Conservation (phyloP, 2,888 invertebrate species). For the Habrosyne pyritoides region DNA sequence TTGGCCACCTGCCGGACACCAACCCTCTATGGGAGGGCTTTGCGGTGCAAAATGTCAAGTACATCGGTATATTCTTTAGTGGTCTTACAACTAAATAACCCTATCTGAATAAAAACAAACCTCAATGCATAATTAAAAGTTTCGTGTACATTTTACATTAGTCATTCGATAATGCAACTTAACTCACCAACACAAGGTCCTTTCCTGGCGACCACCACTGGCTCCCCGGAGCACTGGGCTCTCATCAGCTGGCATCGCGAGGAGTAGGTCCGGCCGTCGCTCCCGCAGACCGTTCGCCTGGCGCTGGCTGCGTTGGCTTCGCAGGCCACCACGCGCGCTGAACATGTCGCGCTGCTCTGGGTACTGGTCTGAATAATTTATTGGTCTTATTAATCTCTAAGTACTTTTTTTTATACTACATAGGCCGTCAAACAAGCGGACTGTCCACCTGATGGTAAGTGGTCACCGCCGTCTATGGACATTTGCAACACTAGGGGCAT, state of each 20-base stretch:
- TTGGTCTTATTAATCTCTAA: neutral
- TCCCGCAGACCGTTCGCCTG: constrained; percentile 87
- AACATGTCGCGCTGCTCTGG: constrained; percentile 52
- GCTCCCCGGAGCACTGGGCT: constrained; percentile 89
- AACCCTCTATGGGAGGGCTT: no score
- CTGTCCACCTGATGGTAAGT: no score
- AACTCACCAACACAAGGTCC: constrained; percentile 88
- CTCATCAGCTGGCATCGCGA: constrained; percentile 90
- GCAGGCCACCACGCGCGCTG: constrained; percentile 68
- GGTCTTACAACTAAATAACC: no score
- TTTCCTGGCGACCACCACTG: constrained; percentile 88
- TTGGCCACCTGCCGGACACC: no score
- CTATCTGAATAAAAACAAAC: no score
- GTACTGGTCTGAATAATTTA: constrained; percentile 35
- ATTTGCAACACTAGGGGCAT: no score
- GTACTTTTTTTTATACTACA: constrained; percentile 1
- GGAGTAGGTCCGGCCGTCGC: constrained; percentile 92
- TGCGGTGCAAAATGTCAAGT: no score
- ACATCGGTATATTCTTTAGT: no score
- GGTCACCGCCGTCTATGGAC: no score
- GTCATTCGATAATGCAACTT: neutral
- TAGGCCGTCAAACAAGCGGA: neutral
- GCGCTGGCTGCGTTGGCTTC: constrained; percentile 54
- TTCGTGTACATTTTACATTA: no score
- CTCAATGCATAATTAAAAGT: no score